Evolutionary conservation across 2,888 invertebrate species (phyloP).

Genomic region (Hoplodrina blanda): DNA sequence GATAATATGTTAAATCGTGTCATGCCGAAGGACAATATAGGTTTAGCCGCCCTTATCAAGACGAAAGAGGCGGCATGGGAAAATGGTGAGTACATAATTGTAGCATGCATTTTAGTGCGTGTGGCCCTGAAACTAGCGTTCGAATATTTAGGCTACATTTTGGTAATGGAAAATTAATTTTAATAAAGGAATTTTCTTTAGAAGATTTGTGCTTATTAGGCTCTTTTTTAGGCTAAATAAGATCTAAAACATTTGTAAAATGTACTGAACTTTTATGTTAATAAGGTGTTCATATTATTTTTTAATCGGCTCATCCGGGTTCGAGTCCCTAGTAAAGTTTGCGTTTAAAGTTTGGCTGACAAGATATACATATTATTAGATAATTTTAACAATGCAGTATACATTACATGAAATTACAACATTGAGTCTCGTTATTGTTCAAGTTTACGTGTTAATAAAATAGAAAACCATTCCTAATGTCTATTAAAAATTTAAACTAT

Average conservation of each 20-base stretch:
- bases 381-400: not conserved
- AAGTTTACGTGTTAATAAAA: constrained; percentile 16
- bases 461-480: constrained; percentile 15
- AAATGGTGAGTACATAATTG: constrained; percentile 90
- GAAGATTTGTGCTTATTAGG: no score
- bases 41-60: constrained; percentile 97
- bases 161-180: no score
- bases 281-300: no score
- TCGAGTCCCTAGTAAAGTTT: not conserved
- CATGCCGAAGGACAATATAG: constrained; percentile 99
- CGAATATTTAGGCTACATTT: not conserved
- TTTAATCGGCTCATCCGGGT: not conserved
- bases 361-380: not conserved
- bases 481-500: constrained; percentile 32
- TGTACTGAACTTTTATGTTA: no score
- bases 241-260: no score
- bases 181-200: no score
- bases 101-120: constrained; percentile 25
- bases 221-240: no score
- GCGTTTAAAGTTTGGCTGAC: not conserved
- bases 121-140: constrained; percentile 19
- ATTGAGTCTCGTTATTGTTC: not conserved
- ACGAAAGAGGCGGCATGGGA: constrained; percentile 99
- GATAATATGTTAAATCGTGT: constrained; percentile 99
- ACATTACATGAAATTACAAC: no score